A percentile compares a stretch with the other conserved stretches of the same genome.
Evolutionary conservation across 2,888 invertebrate genomes (phyloP).

Genomic region (Artemia sinica): DNA sequence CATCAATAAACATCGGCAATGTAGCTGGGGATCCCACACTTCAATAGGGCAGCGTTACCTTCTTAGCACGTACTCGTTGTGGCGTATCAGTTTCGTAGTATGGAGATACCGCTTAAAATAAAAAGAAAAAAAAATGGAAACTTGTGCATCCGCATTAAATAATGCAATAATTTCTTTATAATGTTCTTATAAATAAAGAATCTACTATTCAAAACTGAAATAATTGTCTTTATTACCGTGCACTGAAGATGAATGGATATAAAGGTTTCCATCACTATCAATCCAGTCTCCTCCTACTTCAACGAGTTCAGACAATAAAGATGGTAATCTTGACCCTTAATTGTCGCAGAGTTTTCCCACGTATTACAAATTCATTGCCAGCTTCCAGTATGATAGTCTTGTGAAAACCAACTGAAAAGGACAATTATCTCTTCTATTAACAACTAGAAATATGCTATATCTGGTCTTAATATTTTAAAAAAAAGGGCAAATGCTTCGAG

Average conservation of each 20-base stretch:
- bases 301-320: constrained; percentile 35
- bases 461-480: no score
- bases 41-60: constrained; percentile 79
- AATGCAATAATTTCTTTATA: constrained; percentile 13
- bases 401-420: constrained; percentile 63
- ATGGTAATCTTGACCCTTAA: constrained; percentile 35
- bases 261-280: constrained; percentile 24
- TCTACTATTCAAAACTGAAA: not conserved
- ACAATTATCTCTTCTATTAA: constrained; percentile 2
- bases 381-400: constrained; percentile 75
- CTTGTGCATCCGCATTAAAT: not conserved
- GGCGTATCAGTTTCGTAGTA: constrained; percentile 75
- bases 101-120: constrained; percentile 62
- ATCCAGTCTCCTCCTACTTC: constrained; percentile 32
- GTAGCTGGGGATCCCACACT: constrained; percentile 84
- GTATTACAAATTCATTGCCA: constrained; percentile 61
- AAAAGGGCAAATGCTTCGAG: no score
- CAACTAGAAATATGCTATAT: not conserved
- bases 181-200: not conserved
- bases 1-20: constrained; percentile 76
- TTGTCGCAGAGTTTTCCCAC: constrained; percentile 34
- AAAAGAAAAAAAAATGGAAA: not conserved
- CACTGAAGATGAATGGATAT: constrained; percentile 8
- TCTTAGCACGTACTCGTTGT: constrained; percentile 81
- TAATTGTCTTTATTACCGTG: not conserved